Evolutionary conservation across 2,888 invertebrate genomes (phyloP), one percentile per base, ranked within the genome.

Genomic region (Myathropa florea): DNA sequence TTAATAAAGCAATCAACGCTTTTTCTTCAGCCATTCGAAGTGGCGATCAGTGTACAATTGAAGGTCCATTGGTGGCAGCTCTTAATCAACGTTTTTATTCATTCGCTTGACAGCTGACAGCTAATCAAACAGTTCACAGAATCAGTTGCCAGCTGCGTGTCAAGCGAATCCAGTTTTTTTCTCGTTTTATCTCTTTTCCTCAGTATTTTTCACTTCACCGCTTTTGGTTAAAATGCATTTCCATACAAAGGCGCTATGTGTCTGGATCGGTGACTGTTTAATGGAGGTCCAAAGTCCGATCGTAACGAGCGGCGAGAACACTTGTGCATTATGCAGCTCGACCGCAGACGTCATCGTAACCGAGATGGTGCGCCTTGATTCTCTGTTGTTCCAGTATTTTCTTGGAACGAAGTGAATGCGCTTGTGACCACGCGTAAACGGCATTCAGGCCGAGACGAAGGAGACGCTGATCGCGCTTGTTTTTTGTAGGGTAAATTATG

Each of bases 231-330:
- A 21, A 23, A 24, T 57, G 23, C 57, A 24, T 24, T 57, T 0
- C 7, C 21, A 2, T 24, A 14, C 57, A 24, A 23, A 57, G 57
- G 24, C 24, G 24, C 57, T 9, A 18, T 24, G 57, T 14, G 57
- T 57, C 78, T 61, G 60, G 65, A 68, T 77, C 72, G 68, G 67
- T 83, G 73, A 64, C 78, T 71, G 65, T 71, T 80, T 84, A 80
- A 84, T 61, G 65, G 14, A 60, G 36, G 80, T 84, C 55, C 80
- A 84, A 84, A 84, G 80, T 84, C 75, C 83, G 65, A 21, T 30
- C 7, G 12, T 30, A 75, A 60, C 64, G 26, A 65, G 24, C n/a
- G n/a, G n/a, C n/a, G n/a, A n/a, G 59, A 46, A 46, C 46, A 28
- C 24, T 53, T 26, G 78, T 70, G 30, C 63, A 79, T 73, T 72